A percentile compares a stretch with the other conserved stretches of the same genome.
phyloP scores from a whole-genome alignment of 2,113 vertebrate genomes.

The Glaucidium brasilianum region DNA sequence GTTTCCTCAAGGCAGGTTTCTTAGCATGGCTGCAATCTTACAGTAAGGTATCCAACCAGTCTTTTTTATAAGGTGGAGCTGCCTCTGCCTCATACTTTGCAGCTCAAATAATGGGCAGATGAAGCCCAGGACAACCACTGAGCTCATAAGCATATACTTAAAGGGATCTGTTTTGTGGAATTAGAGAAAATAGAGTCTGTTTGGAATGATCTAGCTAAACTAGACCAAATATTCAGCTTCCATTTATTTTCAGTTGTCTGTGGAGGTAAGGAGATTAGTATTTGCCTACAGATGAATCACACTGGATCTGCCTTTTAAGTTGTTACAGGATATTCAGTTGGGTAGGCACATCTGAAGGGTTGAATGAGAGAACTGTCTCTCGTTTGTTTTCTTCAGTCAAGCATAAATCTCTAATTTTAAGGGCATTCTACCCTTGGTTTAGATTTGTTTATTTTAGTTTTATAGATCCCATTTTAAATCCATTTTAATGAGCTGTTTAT shows the following conservation, averaged over 20 bases:
- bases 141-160: not conserved
- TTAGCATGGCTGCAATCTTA: not conserved
- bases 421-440: slow-evolving; percentile 41
- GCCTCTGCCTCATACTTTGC: not conserved
- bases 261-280: slow-evolving; percentile 9
- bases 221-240: not conserved
- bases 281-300: not conserved
- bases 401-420: slow-evolving; percentile 49
- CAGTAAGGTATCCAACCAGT: not conserved
- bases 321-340: not conserved
- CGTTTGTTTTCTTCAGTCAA: slow-evolving; percentile 20
- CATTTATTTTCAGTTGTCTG: not conserved
- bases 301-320: not conserved
- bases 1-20: not conserved
- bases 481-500: slow-evolving; percentile 51
- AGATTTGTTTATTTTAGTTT: slow-evolving; percentile 52
- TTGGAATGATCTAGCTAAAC: not conserved
- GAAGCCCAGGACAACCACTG: not conserved
- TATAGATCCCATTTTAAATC: slow-evolving; percentile 20
- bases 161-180: slow-evolving; percentile 9
- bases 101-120: not conserved
- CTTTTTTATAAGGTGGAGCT: not conserved
- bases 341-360: not conserved
- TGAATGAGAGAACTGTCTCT: not conserved
- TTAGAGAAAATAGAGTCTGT: slow-evolving; percentile 6